Conservation (phyloP, 2,797 vertebrate genomes). For the Diglossa cyanea region DNA sequence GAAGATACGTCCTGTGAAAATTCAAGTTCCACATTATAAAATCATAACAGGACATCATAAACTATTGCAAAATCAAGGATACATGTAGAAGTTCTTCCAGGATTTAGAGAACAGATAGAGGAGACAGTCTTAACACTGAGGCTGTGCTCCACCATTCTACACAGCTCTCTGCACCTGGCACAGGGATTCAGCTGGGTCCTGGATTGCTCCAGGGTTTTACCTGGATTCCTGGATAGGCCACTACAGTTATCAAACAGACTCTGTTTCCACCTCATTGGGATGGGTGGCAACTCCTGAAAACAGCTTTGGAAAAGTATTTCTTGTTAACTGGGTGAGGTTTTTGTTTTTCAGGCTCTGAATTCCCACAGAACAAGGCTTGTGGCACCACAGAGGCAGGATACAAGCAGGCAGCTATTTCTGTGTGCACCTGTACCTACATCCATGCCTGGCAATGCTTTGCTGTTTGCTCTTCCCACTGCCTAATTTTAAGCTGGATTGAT, state of each 20-base stretch:
- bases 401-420: neutral
- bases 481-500: neutral
- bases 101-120: neutral
- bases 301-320: accelerated
- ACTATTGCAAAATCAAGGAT: neutral
- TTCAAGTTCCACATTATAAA: neutral
- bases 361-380: neutral
- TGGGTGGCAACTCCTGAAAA: neutral
- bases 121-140: neutral
- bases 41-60: neutral
- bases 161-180: neutral
- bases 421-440: neutral
- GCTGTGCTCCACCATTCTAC: neutral
- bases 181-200: neutral
- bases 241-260: neutral
- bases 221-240: neutral
- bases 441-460: neutral
- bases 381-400: neutral
- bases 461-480: neutral
- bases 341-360: neutral
- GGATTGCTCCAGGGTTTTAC: neutral
- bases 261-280: neutral
- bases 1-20: neutral
- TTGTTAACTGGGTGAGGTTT: neutral
- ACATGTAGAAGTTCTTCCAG: neutral